These are phyloP conservation scores for Leptopilina syphax DNA, from an alignment of 2,888 invertebrate genomes.

Conservation along the genomic window DNA sequence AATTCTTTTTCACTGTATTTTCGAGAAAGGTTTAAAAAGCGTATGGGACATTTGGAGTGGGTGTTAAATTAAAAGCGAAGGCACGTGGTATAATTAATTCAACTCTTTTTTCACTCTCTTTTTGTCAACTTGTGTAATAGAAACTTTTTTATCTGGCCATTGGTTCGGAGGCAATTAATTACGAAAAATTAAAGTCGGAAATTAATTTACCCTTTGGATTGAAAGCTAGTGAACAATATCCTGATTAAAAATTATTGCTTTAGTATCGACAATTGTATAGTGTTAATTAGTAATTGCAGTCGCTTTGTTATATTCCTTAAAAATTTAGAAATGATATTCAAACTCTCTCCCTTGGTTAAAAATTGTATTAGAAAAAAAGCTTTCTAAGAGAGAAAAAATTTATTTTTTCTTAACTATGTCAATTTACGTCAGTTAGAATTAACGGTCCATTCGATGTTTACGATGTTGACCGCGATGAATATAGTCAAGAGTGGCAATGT, in stretches of 20 bases:
- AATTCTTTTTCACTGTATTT: neutral
- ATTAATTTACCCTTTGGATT: conserved; percentile 20
- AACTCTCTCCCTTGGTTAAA: too few relatives aligned
- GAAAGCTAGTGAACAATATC: neutral
- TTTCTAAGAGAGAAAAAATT: neutral
- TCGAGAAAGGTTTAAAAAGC: conserved; percentile 3
- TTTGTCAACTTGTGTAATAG: neutral
- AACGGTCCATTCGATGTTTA: conserved; percentile 24
- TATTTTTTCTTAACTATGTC: conserved; percentile 1
- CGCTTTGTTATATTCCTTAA: too few relatives aligned
- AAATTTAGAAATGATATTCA: too few relatives aligned
- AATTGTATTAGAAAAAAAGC: neutral
- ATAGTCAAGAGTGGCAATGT: neutral
- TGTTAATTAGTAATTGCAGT: too few relatives aligned
- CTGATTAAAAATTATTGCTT: too few relatives aligned
- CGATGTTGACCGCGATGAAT: conserved; percentile 19
- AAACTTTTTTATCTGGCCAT: conserved; percentile 3
- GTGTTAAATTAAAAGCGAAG: conserved; percentile 31
- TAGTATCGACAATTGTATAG: too few relatives aligned
- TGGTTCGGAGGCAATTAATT: conserved; percentile 3
- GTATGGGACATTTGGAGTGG: neutral
- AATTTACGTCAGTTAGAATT: conserved; percentile 33
- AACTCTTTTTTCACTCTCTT: neutral
- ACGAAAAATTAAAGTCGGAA: conserved; percentile 16
- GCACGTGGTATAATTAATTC: conserved; percentile 4